Evolutionary conservation across 2,113 vertebrate genomes (phyloP).

Genomic region (Acanthisitta chloris): DNA sequence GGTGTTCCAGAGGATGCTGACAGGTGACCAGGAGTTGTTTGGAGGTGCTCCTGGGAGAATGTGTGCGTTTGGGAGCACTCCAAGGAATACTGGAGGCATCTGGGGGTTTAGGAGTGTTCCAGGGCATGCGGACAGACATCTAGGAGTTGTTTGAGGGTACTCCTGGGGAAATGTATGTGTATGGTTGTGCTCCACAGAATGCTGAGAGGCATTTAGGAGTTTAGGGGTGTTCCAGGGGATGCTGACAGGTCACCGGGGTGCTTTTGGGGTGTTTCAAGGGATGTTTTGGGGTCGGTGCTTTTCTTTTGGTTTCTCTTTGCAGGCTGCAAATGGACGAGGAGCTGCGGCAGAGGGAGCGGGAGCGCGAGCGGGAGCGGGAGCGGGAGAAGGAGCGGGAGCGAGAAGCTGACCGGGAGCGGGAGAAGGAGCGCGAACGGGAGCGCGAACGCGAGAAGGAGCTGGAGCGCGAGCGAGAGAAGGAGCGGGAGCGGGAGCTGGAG

Average conservation of each 20-base stretch:
- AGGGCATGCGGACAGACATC: background rate
- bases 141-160: too few species aligned
- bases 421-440: constrained; percentile 82
- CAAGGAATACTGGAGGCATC: background rate
- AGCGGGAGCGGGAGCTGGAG: constrained; percentile 82
- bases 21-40: too few species aligned
- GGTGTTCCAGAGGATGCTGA: background rate
- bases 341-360: constrained; percentile 86
- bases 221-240: too few species aligned
- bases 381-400: constrained; percentile 78
- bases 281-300: background rate
- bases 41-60: too few species aligned
- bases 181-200: background rate
- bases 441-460: constrained; percentile 79
- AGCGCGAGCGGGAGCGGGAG: constrained; percentile 84
- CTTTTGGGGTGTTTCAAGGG: accelerated
- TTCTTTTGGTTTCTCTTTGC: background rate
- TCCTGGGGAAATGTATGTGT: too few species aligned
- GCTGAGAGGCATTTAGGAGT: background rate
- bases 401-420: constrained; percentile 81
- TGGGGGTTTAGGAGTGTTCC: background rate
- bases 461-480: constrained; percentile 77
- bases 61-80: background rate
- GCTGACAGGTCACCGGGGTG: background rate
- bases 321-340: constrained; percentile 97